Evolutionary conservation across 1,140 invertebrate genomes (phyloP), one percentile per base, ranked within the genome.

Genomic region (Acarapis woodi): DNA sequence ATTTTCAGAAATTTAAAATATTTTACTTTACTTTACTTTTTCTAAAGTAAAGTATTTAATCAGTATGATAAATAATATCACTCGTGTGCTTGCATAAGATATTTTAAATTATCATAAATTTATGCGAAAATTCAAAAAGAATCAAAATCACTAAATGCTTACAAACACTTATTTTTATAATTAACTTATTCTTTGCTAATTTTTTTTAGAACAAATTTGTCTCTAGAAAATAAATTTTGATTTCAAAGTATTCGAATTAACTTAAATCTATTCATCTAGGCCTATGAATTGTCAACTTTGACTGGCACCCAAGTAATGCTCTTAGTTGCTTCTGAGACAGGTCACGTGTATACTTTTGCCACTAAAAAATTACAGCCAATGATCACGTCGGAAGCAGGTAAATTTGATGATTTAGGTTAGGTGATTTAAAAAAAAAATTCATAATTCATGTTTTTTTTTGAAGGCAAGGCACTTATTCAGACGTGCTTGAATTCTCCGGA

Each of bases 291-390:
- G 50, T 94, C 90, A 39, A 97, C 88, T 38, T 55, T 99, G 55
- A 99, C 93, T 32, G 90, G 93, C 12, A 97, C 93, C 10, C 88
- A 99, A 63, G 88, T 99, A 53, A 93, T 88, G 82, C 59, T 90
- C 37, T 60, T 90, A 49, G 83, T 90, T 38, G 83, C 82, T 22
- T 83, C 77, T 24, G 83, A 90, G 57, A 90, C 82, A 10, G 83
- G 90, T 3, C 93, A 99, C 62, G 90, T 97, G 46, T 99, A 99
- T 61, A 97, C 93, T 33, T 99, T 96, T 62, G 90, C 93, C 23
- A 99, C 93, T 32, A 65, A 83, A 38, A 97, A 99, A 58, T 63
- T 99, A 29, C 87, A 97, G 57, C 93, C 90, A 34, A 97, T 99
- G 87, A 97, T 99, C 53, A 93, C 83, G 12, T 90, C 82, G 47